Evolutionary conservation across 2,888 invertebrate genomes (phyloP).

Genomic region (Ashinkailepas kermadecensis): DNA sequence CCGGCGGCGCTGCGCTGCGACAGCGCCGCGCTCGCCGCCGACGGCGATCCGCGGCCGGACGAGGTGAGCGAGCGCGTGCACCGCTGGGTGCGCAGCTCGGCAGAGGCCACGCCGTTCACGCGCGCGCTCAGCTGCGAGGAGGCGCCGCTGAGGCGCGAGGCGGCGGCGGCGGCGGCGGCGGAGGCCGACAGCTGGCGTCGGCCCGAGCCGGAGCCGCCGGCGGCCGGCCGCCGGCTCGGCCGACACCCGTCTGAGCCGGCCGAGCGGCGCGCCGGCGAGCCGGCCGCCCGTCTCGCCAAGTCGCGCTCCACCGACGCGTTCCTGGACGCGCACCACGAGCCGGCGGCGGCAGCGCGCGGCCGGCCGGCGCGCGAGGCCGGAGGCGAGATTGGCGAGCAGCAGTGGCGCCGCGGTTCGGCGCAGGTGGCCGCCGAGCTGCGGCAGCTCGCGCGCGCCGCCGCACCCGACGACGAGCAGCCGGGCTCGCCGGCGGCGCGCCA

Average conservation of each 20-base stretch:
- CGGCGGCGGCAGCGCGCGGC: background rate
- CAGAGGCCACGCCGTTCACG: background rate
- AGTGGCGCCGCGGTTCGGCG: constrained; percentile 2
- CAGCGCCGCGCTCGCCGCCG: background rate
- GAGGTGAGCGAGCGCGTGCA: background rate
- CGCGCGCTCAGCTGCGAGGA: background rate
- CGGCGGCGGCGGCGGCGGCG: background rate
- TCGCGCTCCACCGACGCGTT: background rate
- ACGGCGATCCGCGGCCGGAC: background rate
- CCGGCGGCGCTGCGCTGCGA: background rate
- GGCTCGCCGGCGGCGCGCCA: background rate
- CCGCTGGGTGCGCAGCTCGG: constrained; percentile 16
- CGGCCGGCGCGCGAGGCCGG: background rate
- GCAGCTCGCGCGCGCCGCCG: background rate
- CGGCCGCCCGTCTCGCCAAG: background rate
- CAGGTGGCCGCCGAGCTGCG: constrained; percentile 16
- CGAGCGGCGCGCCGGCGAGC: background rate
- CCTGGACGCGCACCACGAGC: background rate
- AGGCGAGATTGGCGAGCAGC: background rate
- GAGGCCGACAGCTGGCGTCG: background rate
- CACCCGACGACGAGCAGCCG: background rate
- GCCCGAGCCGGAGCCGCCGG: background rate
- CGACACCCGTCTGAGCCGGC: background rate
- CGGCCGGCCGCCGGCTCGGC: background rate
- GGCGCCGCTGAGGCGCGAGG: background rate